Evolutionary conservation across 2,797 vertebrate genomes (phyloP).

Genomic region (Distichodus sexfasciatus): DNA sequence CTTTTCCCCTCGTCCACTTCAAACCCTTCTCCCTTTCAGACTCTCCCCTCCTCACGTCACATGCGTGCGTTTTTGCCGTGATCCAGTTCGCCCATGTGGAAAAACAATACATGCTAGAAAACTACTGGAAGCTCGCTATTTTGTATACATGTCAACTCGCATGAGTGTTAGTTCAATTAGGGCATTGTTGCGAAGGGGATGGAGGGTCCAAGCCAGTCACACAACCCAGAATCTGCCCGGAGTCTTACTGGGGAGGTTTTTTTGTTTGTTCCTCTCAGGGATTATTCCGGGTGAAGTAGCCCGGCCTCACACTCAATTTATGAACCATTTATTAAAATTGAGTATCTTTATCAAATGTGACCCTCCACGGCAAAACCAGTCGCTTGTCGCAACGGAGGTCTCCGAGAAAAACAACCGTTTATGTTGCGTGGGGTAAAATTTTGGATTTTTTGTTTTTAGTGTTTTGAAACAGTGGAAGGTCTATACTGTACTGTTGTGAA

Average conservation of each 20-base stretch:
- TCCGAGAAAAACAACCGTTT: too few species aligned
- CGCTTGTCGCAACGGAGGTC: too few species aligned
- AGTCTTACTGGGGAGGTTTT: neutral
- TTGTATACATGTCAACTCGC: constrained; percentile 75
- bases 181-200: constrained; percentile 55
- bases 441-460: too few species aligned
- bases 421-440: too few species aligned
- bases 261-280: neutral
- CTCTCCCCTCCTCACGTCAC: neutral
- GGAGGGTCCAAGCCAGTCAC: constrained; percentile 23
- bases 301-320: neutral
- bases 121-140: constrained; percentile 69
- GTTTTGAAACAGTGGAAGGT: too few species aligned
- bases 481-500: too few species aligned
- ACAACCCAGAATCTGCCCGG: constrained; percentile 22
- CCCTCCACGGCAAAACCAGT: too few species aligned
- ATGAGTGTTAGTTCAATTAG: constrained; percentile 73
- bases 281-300: constrained; percentile 10
- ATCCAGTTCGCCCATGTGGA: constrained; percentile 75
- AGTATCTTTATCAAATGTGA: too few species aligned
- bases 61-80: constrained; percentile 52
- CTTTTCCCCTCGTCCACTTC: neutral
- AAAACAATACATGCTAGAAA: constrained; percentile 71
- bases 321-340: neutral
- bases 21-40: constrained; percentile 9